These are phyloP conservation scores for Aspidoscelis tigris DNA, from an alignment of 2,113 vertebrate species.

Conservation along the genomic window DNA sequence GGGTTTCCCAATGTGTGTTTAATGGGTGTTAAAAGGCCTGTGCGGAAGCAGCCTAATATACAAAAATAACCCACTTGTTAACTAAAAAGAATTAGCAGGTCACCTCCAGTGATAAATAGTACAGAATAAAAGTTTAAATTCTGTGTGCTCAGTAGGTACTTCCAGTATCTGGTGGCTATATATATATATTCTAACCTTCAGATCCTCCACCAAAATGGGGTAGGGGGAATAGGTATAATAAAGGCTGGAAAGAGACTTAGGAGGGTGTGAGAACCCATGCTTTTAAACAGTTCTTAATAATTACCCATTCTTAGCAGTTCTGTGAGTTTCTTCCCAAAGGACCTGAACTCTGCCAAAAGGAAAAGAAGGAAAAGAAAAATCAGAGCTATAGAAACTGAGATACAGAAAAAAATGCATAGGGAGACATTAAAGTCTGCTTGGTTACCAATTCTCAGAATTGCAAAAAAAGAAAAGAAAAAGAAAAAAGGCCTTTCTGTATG, in stretches of 20 bases:
- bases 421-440: not conserved
- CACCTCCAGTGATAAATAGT: too few species aligned
- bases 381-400: slow-evolving; percentile 3
- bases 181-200: not conserved
- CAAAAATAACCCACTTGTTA: too few species aligned
- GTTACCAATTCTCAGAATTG: slow-evolving; percentile 1
- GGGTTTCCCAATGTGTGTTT: too few species aligned
- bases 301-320: not conserved
- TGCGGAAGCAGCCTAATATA: too few species aligned
- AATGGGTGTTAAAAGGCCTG: too few species aligned
- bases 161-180: too few species aligned
- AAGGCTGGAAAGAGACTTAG: not conserved
- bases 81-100: too few species aligned
- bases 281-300: slow-evolving; percentile 18
- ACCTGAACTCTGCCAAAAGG: not conserved
- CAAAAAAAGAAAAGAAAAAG: not conserved
- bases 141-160: too few species aligned
- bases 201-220: not conserved
- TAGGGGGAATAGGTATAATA: not conserved
- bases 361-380: slow-evolving; percentile 7
- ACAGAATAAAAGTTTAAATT: too few species aligned
- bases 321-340: slow-evolving; percentile 7
- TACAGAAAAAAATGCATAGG: not conserved
- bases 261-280: not conserved
- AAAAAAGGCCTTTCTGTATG: not conserved